A percentile compares a stretch with the other conserved stretches of the same genome.
phyloP scores from a whole-genome alignment of 2,888 invertebrate genomes.

The Helobdella robusta region DNA sequence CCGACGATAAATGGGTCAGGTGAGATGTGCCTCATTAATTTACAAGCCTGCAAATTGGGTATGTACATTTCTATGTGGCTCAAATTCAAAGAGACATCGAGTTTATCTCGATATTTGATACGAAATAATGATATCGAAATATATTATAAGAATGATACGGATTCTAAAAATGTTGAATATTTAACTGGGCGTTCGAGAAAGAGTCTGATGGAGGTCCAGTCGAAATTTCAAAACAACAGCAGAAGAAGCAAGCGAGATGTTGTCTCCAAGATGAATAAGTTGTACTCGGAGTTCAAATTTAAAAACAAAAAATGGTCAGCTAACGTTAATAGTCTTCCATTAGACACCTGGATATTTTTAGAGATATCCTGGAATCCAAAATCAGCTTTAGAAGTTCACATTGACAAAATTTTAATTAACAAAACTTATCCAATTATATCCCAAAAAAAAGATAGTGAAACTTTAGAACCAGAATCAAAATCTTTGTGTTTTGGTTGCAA shows the following conservation, averaged over 20 bases:
- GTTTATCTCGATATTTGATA: too few relatives aligned
- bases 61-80: conserved; percentile 20
- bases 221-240: neutral
- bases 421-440: neutral
- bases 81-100: conserved; percentile 7
- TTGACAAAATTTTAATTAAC: conserved; percentile 1
- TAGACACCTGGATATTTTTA: conserved; percentile 15
- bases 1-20: too few relatives aligned
- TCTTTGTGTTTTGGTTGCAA: conserved; percentile 7
- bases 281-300: neutral
- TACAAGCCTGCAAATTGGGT: conserved; percentile 12
- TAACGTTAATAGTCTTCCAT: neutral
- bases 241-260: neutral
- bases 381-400: neutral
- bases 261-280: neutral
- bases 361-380: conserved; percentile 15
- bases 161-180: neutral
- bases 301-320: neutral
- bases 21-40: neutral
- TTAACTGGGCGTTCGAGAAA: neutral
- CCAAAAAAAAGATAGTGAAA: neutral
- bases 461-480: neutral
- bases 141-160: neutral
- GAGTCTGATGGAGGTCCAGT: neutral
- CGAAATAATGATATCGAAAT: neutral